Evolutionary conservation across 2,797 vertebrate species (phyloP), one percentile per base, ranked within the genome.

Genomic region (Cynopterus sphinx): DNA sequence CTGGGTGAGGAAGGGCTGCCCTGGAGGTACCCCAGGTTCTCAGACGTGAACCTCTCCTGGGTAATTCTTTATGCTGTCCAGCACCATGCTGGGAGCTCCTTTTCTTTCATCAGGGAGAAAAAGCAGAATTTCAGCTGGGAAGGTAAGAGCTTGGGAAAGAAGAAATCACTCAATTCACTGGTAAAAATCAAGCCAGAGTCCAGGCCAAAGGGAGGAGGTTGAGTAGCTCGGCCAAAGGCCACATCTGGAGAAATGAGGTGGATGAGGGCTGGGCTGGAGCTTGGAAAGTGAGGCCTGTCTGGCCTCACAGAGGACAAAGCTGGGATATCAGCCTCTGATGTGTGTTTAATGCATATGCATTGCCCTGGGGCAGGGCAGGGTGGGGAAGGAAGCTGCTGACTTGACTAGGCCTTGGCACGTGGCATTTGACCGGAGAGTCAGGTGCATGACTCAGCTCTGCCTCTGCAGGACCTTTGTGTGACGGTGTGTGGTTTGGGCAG

Each of bases 111-210:
- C 33, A 43, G 53, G 49, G 39, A 70, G 22, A 19, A 61, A 51
- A 87, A 67, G 51, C 33, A 43, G 73, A 55, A 87, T 65, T 93
- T 82, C 31, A 87, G 17, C 68, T 33, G 26, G 53, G 93, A 51
- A 74, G 36, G 17, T 17, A 9, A 81, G 61, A 46, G 63, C 65
- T 11, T 55, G 39, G 43, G 68, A 87, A 57, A 84, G 78, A 46
- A 94, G 93, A 0, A 71, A 46, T 83, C 77, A 6, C 39, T 84
- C 13, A 9, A 17, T 53, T 97, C 57, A 77, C n/a, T 63, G 61
- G 90, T 55, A 88, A 70, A 15, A 16, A 3, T 26, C 0, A 0
- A 96, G 87, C 43, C 13, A 39, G 39, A 6, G 21, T 39, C 79
- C 33, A 49, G 92, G 33, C 10, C 90, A 33, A 61, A 65, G n/a